Conservation (phyloP, 2,888 invertebrate genomes). For the Eilema depressum region DNA sequence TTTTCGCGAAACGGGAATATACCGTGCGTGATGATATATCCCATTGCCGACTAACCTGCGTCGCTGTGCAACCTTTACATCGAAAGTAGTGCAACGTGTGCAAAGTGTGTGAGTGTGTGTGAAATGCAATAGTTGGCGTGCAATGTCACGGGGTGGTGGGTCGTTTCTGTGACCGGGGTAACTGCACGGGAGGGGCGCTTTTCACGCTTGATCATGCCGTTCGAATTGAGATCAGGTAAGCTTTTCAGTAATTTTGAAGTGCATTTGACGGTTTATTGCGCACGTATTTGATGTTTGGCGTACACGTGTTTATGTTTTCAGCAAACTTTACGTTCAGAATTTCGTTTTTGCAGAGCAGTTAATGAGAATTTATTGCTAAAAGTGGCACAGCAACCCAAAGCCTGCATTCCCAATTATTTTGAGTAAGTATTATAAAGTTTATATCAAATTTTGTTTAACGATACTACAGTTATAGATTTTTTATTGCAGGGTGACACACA, state of each 20-base stretch:
- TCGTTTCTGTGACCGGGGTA: conserved; percentile 69
- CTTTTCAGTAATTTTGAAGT: conserved; percentile 60
- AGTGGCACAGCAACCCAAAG: background rate
- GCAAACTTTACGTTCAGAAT: background rate
- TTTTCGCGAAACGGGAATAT: conserved; percentile 68
- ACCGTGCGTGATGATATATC: conserved; percentile 68
- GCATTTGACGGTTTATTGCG: conserved; percentile 35
- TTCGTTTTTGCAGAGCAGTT: background rate
- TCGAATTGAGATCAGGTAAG: conserved; percentile 84
- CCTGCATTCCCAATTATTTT: too few relatives aligned
- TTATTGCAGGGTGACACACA: background rate
- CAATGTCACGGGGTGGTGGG: conserved; percentile 73
- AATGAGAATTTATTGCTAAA: background rate
- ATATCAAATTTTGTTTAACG: too few relatives aligned
- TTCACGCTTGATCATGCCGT: conserved; percentile 82
- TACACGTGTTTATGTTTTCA: conserved; percentile 33
- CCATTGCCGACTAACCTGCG: conserved; percentile 59
- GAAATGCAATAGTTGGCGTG: conserved; percentile 69
- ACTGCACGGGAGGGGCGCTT: conserved; percentile 74
- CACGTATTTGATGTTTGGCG: conserved; percentile 35
- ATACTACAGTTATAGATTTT: too few relatives aligned
- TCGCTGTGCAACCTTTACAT: conserved; percentile 54
- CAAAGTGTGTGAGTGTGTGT: conserved; percentile 68
- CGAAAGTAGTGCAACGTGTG: conserved; percentile 59
- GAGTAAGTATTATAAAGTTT: too few relatives aligned